Conservation (phyloP, 2,113 vertebrate species). For the Silurus meridionalis region DNA sequence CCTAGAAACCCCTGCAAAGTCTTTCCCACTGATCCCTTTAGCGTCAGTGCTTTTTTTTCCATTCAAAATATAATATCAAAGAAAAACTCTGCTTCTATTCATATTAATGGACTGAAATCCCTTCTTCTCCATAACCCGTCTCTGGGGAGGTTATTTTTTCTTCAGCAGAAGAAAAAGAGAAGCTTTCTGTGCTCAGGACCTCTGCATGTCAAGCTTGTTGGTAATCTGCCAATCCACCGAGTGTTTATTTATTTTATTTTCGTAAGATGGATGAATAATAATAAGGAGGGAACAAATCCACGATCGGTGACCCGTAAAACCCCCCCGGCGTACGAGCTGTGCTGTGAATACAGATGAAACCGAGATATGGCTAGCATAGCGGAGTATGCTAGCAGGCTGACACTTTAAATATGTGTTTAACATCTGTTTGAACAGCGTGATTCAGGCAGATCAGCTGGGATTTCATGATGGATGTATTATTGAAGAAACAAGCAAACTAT, state of each 20-base stretch:
- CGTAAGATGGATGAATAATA: slow-evolving; percentile 33
- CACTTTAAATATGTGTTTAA: neutral
- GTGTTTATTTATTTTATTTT: slow-evolving; percentile 36
- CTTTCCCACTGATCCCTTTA: neutral
- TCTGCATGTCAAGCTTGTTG: slow-evolving; percentile 43
- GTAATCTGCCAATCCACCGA: slow-evolving; percentile 50
- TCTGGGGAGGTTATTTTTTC: neutral
- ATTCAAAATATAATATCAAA: slow-evolving; percentile 28
- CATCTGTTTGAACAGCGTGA: neutral
- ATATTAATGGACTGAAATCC: slow-evolving; percentile 27
- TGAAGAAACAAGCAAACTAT: neutral
- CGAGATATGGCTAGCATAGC: neutral
- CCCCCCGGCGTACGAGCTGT: neutral
- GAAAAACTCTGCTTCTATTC: slow-evolving; percentile 10
- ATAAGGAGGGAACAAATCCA: slow-evolving; percentile 48
- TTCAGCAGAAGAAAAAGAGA: slow-evolving; percentile 28
- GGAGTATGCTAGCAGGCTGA: neutral
- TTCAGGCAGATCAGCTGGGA: neutral
- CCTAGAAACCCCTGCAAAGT: neutral
- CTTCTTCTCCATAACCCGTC: slow-evolving; percentile 6
- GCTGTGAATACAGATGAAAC: neutral
- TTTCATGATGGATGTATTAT: neutral
- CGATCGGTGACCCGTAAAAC: slow-evolving; percentile 44
- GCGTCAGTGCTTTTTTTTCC: slow-evolving; percentile 11
- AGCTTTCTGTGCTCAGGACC: neutral